Percentiles rank a stretch among this genome's conserved stretches.
Evolutionary conservation across 2,113 vertebrate genomes (phyloP).

Genomic region (Zapornia atra): DNA sequence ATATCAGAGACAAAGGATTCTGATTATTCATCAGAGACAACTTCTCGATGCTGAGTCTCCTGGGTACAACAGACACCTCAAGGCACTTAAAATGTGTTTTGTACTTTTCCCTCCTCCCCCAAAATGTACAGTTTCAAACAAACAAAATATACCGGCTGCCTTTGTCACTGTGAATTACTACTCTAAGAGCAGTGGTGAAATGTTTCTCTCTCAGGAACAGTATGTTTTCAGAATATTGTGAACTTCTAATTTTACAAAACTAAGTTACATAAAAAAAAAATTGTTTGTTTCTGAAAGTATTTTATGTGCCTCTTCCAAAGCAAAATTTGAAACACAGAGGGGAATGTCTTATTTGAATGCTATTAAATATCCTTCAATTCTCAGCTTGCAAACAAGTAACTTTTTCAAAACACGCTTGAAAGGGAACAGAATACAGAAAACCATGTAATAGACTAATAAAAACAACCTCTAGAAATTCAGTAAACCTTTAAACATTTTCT

Average conservation of each 20-base stretch:
- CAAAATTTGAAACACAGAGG: conserved; percentile 26
- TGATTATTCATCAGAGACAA: not conserved
- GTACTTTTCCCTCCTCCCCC: not conserved
- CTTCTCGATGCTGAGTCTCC: not conserved
- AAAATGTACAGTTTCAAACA: conserved; percentile 42
- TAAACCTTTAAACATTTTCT: not conserved
- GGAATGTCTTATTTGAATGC: conserved; percentile 46
- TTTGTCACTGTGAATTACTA: conserved; percentile 63
- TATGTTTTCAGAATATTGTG: conserved; percentile 51
- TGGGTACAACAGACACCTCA: conserved; percentile 41
- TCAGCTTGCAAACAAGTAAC: conserved; percentile 28
- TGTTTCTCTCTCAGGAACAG: conserved; percentile 59
- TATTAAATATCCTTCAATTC: conserved; percentile 48
- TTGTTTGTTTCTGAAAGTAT: conserved; percentile 50
- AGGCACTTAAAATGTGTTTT: conserved; percentile 32
- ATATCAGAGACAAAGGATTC: not conserved
- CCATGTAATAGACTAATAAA: not conserved
- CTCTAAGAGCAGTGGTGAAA: conserved; percentile 47
- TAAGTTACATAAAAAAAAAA: conserved; percentile 6
- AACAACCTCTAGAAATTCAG: not conserved
- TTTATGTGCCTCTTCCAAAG: conserved; percentile 56
- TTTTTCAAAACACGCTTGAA: conserved; percentile 24
- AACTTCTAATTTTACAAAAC: conserved; percentile 46
- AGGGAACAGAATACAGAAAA: not conserved
- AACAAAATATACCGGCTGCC: conserved; percentile 45